Evolutionary conservation across 37 sponge, comb jelly and placozoan genomes (phyloP), one percentile per base, ranked within the genome.

Genomic region (Halisarca cf. caerulea): DNA sequence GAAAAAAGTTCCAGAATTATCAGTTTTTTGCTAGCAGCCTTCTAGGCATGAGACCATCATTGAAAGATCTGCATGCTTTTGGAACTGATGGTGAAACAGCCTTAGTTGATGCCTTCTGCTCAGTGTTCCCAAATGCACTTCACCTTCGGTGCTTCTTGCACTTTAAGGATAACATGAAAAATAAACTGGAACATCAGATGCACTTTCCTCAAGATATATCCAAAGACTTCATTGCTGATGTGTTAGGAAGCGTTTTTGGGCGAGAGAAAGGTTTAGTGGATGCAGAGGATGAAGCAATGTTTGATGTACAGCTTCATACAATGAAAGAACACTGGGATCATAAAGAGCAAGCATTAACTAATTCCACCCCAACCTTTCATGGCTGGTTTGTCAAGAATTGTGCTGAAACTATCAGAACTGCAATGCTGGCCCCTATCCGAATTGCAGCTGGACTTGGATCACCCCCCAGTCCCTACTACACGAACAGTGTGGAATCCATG

Each of bases 181-280:
- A 64, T 33, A 84, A 84, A 36, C 51, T 60, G 40, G 32, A 34
- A 17, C 32, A 78, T 41, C n/a, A n/a, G n/a, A 28, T 53, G 9
- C 57, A 60, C 18, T 15, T 85, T 21, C 68, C 86, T 17, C 27
- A 43, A 55, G 18, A 3, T 57, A 82, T 89, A 30, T 11, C 73
- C 14, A 23, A 89, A 6, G 85, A 78, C n/a, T 84, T 80, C n/a
- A n/a, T n/a, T n/a, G n/a, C n/a, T n/a, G n/a, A n/a, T n/a, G n/a
- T n/a, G n/a, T n/a, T n/a, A n/a, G n/a, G n/a, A n/a, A n/a, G n/a
- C n/a, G n/a, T n/a, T n/a, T n/a, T n/a, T n/a, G n/a, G n/a, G 40
- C 57, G 79, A 33, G 61, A 64, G 34, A 85, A 83, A 68, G 85
- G 89, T 21, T 64, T 89, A 33, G 89, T 89, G 25, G 89, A 89